Conservation (phyloP, 1,140 invertebrate genomes). For the Holcopasites calliopsidis region DNA sequence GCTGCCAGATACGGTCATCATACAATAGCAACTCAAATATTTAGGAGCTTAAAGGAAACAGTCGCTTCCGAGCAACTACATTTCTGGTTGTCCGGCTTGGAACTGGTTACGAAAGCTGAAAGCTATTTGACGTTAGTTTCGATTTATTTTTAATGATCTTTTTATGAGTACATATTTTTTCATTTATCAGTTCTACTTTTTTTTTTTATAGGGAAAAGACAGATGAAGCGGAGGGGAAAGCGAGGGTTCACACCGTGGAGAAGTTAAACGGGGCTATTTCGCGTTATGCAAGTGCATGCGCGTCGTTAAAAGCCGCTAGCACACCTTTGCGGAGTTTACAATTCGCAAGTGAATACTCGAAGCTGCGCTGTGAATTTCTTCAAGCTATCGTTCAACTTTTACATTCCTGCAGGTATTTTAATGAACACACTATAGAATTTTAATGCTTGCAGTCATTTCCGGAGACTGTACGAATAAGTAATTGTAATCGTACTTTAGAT, state of each 20-base stretch:
- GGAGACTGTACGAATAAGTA: background rate
- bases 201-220: conserved; percentile 61
- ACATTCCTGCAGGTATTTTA: conserved; percentile 83
- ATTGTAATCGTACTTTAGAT: conserved; percentile 73
- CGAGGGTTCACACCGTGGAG: conserved; percentile 77
- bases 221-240: conserved; percentile 65
- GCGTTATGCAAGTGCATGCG: conserved; percentile 84
- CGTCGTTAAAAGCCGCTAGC: conserved; percentile 87
- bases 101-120: conserved; percentile 86
- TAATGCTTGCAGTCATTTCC: background rate
- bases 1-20: conserved; percentile 92
- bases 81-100: conserved; percentile 92
- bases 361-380: conserved; percentile 87
- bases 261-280: conserved; percentile 83
- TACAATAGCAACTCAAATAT: conserved; percentile 84
- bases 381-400: conserved; percentile 88
- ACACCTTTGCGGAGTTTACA: conserved; percentile 84
- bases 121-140: conserved; percentile 77
- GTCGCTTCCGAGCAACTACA: conserved; percentile 94
- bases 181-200: conserved; percentile 7
- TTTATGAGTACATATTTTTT: background rate
- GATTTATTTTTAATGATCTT: conserved; percentile 19
- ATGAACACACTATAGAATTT: background rate
- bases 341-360: conserved; percentile 90
- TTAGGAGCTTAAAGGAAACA: conserved; percentile 84